These are phyloP conservation scores for Mus caroli DNA, from an alignment of 2,797 vertebrate species.

Conservation along the genomic window DNA sequence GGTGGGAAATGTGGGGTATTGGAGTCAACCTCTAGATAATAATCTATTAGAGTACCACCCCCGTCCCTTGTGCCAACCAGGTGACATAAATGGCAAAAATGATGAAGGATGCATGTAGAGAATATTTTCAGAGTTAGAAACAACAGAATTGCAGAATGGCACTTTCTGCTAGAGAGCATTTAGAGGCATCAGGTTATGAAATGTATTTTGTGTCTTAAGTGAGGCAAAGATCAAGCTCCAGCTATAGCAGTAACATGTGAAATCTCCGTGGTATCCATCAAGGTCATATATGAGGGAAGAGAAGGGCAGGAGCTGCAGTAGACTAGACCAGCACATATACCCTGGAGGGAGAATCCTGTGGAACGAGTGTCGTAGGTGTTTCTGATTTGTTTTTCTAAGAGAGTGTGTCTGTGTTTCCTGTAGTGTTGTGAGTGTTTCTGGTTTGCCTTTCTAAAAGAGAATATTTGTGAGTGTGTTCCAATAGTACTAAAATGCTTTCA, in stretches of 20 bases:
- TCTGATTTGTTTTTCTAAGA: background rate
- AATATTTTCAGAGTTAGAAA: background rate
- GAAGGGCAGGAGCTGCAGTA: too few relatives aligned
- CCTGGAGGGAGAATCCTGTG: background rate
- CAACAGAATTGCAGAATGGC: background rate
- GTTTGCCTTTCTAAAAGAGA: background rate
- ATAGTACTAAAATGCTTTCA: background rate
- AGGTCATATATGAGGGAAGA: background rate
- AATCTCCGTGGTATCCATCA: background rate
- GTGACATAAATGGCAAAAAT: background rate
- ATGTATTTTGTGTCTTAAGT: background rate
- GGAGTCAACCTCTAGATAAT: background rate
- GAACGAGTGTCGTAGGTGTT: background rate
- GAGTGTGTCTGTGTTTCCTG: background rate
- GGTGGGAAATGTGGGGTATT: background rate
- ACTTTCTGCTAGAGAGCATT: background rate
- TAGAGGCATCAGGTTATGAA: background rate
- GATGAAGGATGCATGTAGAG: too few relatives aligned
- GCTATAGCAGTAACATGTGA: background rate
- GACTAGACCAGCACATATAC: too few relatives aligned
- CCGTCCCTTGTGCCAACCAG: background rate
- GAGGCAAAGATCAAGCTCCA: background rate
- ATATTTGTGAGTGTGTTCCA: too few relatives aligned
- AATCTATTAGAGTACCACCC: too few relatives aligned
- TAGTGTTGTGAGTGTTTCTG: background rate